phyloP scores from a whole-genome alignment of 2,113 vertebrate genomes.

The Trachemys scripta region DNA sequence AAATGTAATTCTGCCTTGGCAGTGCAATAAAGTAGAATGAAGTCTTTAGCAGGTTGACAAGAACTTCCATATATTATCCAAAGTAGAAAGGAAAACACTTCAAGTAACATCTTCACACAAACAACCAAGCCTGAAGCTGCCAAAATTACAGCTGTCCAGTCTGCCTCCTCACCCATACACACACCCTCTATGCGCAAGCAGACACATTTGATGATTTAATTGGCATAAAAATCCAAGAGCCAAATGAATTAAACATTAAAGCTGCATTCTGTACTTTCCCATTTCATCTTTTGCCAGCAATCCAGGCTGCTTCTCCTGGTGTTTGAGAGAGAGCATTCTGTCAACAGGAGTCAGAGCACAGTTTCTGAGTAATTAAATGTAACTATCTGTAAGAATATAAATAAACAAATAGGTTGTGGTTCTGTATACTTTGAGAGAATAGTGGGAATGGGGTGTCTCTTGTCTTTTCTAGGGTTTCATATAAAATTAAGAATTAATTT shows the following conservation, averaged over 20 bases:
- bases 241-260: conserved; percentile 46
- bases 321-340: conserved; percentile 35
- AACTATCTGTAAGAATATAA: conserved; percentile 71
- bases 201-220: conserved; percentile 58
- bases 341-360: conserved; percentile 44
- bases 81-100: neutral
- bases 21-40: neutral
- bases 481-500: neutral
- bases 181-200: conserved; percentile 14
- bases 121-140: neutral
- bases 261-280: neutral
- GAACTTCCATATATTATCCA: neutral
- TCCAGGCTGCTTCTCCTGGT: conserved; percentile 30
- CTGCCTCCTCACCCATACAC: conserved; percentile 38
- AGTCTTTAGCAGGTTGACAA: neutral
- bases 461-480: neutral
- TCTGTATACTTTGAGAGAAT: conserved; percentile 36
- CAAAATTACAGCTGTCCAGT: conserved; percentile 35
- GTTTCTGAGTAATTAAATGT: conserved; percentile 69
- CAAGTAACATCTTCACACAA: neutral
- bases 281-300: conserved; percentile 65
- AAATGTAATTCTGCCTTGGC: neutral
- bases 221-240: conserved; percentile 50
- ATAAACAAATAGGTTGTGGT: conserved; percentile 74
- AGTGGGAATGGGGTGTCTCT: neutral